Evolutionary conservation across 2,888 invertebrate genomes (phyloP).

Genomic region (Drosophila melanosoma): DNA sequence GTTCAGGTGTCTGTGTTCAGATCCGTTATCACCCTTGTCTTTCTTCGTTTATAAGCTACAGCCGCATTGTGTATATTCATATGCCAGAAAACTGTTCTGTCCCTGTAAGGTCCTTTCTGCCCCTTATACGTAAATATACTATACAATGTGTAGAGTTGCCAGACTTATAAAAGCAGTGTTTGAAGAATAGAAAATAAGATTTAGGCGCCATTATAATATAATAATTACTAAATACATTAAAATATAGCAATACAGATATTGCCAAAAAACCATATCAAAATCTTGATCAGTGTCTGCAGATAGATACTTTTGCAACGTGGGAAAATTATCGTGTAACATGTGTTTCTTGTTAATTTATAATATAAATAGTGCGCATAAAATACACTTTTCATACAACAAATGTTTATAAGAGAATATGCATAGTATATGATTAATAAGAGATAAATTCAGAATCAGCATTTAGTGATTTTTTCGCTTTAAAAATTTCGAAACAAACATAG

Average conservation of each 20-base stretch:
- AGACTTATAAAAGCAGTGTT: neutral
- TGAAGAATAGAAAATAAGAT: neutral
- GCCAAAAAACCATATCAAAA: neutral
- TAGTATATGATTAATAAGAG: neutral
- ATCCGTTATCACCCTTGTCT: too few species aligned
- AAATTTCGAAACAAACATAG: too few species aligned
- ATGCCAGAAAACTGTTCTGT: too few species aligned
- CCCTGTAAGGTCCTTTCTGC: too few species aligned
- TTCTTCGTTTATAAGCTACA: too few species aligned
- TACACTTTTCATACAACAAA: neutral
- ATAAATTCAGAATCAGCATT: neutral
- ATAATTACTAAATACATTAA: neutral
- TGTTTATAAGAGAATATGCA: neutral
- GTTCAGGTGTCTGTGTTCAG: too few species aligned
- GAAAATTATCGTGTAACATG: neutral
- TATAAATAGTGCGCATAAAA: neutral
- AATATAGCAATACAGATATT: neutral
- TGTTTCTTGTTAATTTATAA: neutral
- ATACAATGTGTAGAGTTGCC: neutral
- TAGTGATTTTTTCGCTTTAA: neutral
- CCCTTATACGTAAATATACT: too few species aligned
- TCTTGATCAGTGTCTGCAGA: neutral
- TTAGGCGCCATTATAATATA: neutral
- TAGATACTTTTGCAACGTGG: neutral
- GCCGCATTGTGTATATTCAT: too few species aligned